phyloP scores from a whole-genome alignment of 1,140 invertebrate genomes.

The Drusus annulatus region DNA sequence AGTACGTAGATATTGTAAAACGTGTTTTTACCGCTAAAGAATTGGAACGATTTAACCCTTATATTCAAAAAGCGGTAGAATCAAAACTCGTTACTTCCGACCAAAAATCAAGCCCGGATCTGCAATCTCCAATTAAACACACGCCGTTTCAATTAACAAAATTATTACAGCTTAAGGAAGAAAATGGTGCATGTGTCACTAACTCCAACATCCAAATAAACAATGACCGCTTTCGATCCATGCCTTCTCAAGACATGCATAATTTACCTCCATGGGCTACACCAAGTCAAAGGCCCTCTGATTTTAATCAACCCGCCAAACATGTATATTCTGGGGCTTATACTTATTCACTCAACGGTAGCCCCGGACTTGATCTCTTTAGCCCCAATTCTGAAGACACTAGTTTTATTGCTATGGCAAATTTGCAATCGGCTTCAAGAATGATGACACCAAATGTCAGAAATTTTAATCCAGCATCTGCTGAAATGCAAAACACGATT shows the following conservation, averaged over 20 bases:
- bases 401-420: not conserved
- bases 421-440: not conserved
- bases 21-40: slow-evolving; percentile 69
- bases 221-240: not conserved
- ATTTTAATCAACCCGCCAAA: slow-evolving; percentile 15
- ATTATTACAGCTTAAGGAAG: too few relatives aligned
- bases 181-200: too few relatives aligned
- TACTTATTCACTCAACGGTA: not conserved
- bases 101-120: not conserved
- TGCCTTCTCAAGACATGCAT: not conserved
- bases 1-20: slow-evolving; percentile 64
- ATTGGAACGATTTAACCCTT: slow-evolving; percentile 74
- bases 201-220: not conserved
- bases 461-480: not conserved
- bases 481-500: too few relatives aligned
- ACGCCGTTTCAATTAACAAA: too few relatives aligned
- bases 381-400: slow-evolving; percentile 4
- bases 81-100: not conserved
- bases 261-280: slow-evolving; percentile 33
- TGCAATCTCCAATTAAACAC: too few relatives aligned
- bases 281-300: slow-evolving; percentile 21
- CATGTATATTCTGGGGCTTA: slow-evolving; percentile 2
- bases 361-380: not conserved
- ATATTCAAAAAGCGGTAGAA: slow-evolving; percentile 60
- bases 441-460: not conserved